Evolutionary conservation across 2,797 vertebrate species (phyloP).

Genomic region (Corythornis leucogaster): DNA sequence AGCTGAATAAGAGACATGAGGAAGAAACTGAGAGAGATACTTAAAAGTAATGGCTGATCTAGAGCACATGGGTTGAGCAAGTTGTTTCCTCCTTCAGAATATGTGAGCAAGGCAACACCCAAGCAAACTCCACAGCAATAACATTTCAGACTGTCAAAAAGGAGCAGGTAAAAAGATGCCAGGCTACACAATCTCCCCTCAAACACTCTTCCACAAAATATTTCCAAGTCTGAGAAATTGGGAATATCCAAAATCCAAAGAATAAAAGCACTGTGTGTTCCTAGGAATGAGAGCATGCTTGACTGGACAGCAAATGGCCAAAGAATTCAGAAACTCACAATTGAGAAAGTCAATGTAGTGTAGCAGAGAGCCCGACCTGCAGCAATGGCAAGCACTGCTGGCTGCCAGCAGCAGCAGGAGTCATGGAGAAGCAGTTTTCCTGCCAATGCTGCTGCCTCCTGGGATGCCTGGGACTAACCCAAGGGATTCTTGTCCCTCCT

Average conservation of each 20-base stretch:
- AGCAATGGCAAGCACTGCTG: not conserved
- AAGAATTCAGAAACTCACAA: not conserved
- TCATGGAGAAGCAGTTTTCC: not conserved
- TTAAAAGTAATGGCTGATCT: not conserved
- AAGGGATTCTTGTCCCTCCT: not conserved
- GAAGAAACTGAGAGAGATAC: not conserved
- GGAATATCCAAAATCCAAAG: not conserved
- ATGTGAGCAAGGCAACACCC: not conserved
- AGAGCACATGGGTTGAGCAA: not conserved
- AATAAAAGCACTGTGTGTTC: not conserved
- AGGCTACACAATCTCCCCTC: not conserved
- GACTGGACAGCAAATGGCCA: not conserved
- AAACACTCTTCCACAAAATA: not conserved
- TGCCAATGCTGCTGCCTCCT: rapidly evolving
- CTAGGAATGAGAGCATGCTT: not conserved
- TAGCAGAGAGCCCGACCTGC: not conserved
- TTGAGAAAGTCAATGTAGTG: rapidly evolving
- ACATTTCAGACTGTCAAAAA: not conserved
- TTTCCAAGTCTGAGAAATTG: not conserved
- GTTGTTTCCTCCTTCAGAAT: not conserved
- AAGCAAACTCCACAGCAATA: not conserved
- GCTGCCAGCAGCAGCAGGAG: not conserved
- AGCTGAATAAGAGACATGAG: not conserved
- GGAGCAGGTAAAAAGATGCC: not conserved
- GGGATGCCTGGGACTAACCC: not conserved